Conservation (phyloP, 2,797 vertebrate species). For the Pangasius sanitwongsei region DNA sequence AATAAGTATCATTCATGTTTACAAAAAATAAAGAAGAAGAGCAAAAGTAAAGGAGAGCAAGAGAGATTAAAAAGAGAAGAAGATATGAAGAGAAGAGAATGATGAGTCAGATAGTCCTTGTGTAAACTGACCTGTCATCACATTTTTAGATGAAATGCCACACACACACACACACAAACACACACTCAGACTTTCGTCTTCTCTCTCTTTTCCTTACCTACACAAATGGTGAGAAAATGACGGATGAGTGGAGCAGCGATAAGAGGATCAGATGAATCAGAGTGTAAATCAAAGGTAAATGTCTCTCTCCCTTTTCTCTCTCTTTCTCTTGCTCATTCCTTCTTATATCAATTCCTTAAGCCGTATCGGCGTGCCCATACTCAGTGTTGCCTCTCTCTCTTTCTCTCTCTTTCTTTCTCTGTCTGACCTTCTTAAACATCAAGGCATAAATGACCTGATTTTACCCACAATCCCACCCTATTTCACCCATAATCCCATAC, state of each 20-base stretch:
- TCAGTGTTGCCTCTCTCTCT: background rate
- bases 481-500: conserved; percentile 10
- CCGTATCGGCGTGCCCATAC: background rate
- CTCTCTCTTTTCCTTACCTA: background rate
- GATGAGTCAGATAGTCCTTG: background rate
- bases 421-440: background rate
- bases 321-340: background rate
- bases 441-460: background rate
- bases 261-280: conserved; percentile 3
- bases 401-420: background rate
- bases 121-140: background rate
- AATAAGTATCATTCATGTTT: background rate
- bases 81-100: background rate
- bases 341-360: background rate
- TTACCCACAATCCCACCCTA: background rate
- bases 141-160: background rate
- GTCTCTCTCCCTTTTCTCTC: background rate
- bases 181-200: background rate
- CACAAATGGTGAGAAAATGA: background rate
- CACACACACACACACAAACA: conserved; percentile 30
- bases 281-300: background rate
- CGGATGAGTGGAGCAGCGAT: background rate
- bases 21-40: background rate
- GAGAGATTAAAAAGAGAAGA: background rate
- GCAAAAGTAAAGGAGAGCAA: background rate